Evolutionary conservation across 2,113 vertebrate species (phyloP).

Genomic region (Poeciliopsis turrubarensis): DNA sequence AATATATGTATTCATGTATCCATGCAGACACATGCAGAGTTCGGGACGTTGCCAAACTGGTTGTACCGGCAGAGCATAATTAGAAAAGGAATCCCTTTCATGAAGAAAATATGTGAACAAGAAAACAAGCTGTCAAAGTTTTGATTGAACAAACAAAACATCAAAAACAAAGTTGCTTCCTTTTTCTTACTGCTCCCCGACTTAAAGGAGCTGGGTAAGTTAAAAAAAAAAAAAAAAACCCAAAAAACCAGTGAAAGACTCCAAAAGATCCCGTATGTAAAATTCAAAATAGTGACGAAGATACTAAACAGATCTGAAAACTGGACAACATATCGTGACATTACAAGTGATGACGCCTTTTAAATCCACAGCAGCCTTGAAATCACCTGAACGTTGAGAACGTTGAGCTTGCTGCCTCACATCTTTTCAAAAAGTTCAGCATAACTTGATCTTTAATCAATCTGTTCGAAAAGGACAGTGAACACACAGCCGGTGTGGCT

Average conservation of each 20-base stretch:
- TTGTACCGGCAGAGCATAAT: conserved; percentile 30
- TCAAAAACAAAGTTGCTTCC: conserved; percentile 1
- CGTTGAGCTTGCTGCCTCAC: conserved; percentile 73
- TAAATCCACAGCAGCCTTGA: conserved; percentile 60
- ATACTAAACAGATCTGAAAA: conserved; percentile 61
- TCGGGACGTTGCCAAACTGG: conserved; percentile 18
- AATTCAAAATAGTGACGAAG: conserved; percentile 29
- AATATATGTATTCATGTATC: background rate
- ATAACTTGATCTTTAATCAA: background rate
- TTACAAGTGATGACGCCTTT: conserved; percentile 48
- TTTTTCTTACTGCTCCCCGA: background rate
- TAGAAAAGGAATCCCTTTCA: conserved; percentile 7
- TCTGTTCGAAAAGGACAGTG: background rate
- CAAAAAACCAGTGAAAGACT: conserved; percentile 51
- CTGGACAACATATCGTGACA: conserved; percentile 58
- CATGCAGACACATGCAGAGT: conserved; percentile 3
- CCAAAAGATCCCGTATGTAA: background rate
- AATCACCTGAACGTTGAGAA: conserved; percentile 73
- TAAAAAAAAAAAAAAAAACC: conserved; percentile 16
- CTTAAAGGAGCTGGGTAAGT: conserved; percentile 31
- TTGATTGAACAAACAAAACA: conserved; percentile 13
- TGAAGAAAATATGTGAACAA: conserved; percentile 1
- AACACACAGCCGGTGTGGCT: background rate
- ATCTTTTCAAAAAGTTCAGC: conserved; percentile 67
- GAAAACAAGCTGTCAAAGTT: conserved; percentile 41